Conservation (phyloP, 2,888 invertebrate genomes). For the Hypomecis atomaria region DNA sequence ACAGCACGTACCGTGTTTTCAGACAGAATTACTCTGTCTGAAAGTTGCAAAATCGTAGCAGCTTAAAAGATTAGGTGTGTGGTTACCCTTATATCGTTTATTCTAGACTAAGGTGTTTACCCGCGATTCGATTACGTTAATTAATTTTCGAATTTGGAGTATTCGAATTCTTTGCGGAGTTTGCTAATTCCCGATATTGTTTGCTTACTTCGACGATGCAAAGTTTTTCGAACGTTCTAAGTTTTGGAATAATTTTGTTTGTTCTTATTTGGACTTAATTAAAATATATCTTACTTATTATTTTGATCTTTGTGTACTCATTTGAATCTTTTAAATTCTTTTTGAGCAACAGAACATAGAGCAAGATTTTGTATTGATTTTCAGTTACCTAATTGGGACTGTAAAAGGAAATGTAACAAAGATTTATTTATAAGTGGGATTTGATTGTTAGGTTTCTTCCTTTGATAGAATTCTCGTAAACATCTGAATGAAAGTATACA, state of each 20-base stretch:
- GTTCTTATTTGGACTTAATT: constrained; percentile 32
- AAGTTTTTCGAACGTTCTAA: constrained; percentile 35
- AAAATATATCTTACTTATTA: constrained; percentile 24
- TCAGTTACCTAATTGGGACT: too few species aligned
- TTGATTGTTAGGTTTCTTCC: too few species aligned
- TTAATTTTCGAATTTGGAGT: constrained; percentile 51
- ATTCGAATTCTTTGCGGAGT: constrained; percentile 53
- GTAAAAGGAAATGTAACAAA: too few species aligned
- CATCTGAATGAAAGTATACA: too few species aligned
- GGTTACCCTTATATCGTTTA: constrained; percentile 27
- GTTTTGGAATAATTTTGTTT: constrained; percentile 39
- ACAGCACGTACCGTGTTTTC: too few species aligned
- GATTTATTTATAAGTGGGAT: too few species aligned
- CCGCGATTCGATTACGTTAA: constrained; percentile 53
- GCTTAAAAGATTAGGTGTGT: background rate
- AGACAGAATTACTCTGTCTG: too few species aligned
- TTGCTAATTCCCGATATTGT: constrained; percentile 52
- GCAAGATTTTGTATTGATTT: too few species aligned
- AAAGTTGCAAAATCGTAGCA: background rate
- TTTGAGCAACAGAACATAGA: background rate
- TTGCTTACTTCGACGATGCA: constrained; percentile 32
- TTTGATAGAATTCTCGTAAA: too few species aligned
- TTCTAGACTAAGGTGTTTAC: constrained; percentile 43
- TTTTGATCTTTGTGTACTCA: background rate
- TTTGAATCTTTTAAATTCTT: background rate